Percentiles rank a stretch among this genome's conserved stretches.
phyloP scores from a whole-genome alignment of 2,888 invertebrate species.

The Linyphia triangularis region DNA sequence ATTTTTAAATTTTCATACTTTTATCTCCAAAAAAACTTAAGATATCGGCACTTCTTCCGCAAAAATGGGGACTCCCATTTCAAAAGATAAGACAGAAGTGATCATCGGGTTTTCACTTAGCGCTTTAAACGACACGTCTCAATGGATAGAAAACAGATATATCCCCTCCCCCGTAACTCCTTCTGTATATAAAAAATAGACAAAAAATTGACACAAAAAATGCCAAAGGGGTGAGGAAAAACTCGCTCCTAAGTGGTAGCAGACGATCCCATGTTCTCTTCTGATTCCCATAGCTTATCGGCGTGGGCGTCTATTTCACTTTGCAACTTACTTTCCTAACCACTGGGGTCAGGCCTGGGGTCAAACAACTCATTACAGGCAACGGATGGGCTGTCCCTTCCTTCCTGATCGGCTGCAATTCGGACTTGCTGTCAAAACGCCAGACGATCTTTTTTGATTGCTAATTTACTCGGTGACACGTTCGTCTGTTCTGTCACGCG shows the following conservation, averaged over 20 bases:
- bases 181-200: background rate
- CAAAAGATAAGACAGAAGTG: background rate
- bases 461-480: background rate
- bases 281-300: background rate
- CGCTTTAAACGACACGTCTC: conserved; percentile 3
- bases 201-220: background rate
- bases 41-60: background rate
- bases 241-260: background rate
- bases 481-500: background rate
- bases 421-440: conserved; percentile 1
- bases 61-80: background rate
- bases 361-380: background rate
- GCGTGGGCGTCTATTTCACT: conserved; percentile 3
- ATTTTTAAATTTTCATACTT: background rate
- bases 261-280: background rate
- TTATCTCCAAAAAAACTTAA: background rate
- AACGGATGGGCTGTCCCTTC: conserved; percentile 3
- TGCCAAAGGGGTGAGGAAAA: conserved; percentile 3
- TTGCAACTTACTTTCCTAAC: background rate
- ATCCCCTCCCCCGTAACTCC: background rate
- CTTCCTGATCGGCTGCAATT: background rate
- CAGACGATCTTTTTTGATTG: background rate
- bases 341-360: background rate
- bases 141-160: background rate
- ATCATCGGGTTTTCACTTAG: conserved; percentile 3